Conservation (phyloP, 2,113 vertebrate genomes). For the Heptranchias perlo region DNA sequence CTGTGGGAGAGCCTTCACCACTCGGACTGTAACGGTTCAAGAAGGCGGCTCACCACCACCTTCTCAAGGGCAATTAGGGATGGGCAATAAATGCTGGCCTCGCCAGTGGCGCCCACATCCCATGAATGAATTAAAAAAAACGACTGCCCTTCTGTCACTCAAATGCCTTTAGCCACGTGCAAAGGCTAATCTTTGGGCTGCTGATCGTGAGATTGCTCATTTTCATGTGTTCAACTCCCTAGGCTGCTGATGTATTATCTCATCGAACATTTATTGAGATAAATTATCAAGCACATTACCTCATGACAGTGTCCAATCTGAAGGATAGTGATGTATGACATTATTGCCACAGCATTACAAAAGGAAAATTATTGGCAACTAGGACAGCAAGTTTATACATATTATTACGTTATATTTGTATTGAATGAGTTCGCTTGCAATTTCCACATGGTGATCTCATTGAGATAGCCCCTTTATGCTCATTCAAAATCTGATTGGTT, state of each 20-base stretch:
- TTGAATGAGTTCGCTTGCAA: background rate
- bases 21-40: too few species aligned
- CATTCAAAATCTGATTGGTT: background rate
- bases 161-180: background rate
- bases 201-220: background rate
- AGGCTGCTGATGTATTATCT: background rate
- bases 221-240: background rate
- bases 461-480: background rate
- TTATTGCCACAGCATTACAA: background rate
- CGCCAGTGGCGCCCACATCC: too few species aligned
- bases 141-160: background rate
- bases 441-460: background rate
- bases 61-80: too few species aligned
- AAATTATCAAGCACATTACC: background rate
- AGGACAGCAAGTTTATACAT: background rate
- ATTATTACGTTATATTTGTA: background rate
- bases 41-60: too few species aligned
- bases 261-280: background rate
- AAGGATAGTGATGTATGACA: background rate
- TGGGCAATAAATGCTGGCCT: too few species aligned
- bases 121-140: too few species aligned
- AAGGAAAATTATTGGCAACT: too few species aligned
- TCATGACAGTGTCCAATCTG: background rate
- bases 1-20: too few species aligned
- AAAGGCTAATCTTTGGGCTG: background rate